These are phyloP conservation scores for Diaphora mendica DNA, from an alignment of 2,888 invertebrate genomes.

Conservation along the genomic window DNA sequence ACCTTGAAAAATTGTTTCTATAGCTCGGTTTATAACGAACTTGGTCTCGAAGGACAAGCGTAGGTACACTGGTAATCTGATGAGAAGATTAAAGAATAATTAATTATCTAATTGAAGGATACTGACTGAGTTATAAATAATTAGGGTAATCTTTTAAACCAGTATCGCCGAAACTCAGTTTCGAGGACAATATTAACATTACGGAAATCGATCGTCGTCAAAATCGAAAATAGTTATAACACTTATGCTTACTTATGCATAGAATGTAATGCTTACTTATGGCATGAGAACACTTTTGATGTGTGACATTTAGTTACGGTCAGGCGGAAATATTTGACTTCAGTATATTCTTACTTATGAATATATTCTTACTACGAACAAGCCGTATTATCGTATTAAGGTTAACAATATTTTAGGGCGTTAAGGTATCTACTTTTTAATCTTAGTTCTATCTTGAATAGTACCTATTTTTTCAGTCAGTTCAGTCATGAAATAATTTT, in stretches of 20 bases:
- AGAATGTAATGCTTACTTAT: background rate
- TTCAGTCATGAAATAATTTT: too few relatives aligned
- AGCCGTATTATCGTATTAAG: too few relatives aligned
- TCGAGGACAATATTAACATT: background rate
- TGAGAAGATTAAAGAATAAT: too few relatives aligned
- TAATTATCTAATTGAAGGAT: constrained; percentile 6
- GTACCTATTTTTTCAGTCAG: too few relatives aligned
- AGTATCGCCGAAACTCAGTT: background rate
- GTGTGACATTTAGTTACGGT: too few relatives aligned
- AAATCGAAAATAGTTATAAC: background rate
- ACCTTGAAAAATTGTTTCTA: background rate
- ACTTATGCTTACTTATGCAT: background rate
- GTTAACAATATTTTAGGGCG: too few relatives aligned
- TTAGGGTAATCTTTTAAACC: constrained; percentile 9
- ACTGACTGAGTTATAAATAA: background rate
- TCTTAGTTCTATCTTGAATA: too few relatives aligned
- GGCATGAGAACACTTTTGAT: too few relatives aligned
- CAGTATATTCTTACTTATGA: too few relatives aligned
- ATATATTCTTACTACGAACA: too few relatives aligned
- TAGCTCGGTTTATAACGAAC: constrained; percentile 1
- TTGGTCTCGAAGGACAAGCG: constrained; percentile 5
- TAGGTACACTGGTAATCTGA: constrained; percentile 7
- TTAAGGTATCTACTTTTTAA: too few relatives aligned
- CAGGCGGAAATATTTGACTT: too few relatives aligned
- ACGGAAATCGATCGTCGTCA: background rate